phyloP scores from a whole-genome alignment of 2,113 vertebrate species.

The Melanerpes formicivorus region DNA sequence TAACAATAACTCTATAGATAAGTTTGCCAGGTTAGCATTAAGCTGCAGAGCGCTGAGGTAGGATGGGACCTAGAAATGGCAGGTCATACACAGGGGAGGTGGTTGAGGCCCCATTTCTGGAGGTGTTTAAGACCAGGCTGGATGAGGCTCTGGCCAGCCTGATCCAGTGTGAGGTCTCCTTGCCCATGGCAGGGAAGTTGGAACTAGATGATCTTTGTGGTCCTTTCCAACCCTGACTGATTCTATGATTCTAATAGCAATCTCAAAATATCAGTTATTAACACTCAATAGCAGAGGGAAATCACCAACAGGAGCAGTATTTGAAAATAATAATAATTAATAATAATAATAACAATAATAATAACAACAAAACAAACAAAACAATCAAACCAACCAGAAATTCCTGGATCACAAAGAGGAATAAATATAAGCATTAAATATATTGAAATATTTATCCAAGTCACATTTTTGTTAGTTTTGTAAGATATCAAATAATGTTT shows the following conservation, averaged over 20 bases:
- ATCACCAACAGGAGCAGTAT: background rate
- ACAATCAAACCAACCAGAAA: too few relatives aligned
- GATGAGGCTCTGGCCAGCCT: too few relatives aligned
- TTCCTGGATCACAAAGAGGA: background rate
- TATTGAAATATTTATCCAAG: background rate
- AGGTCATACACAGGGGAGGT: background rate
- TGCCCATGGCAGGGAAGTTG: too few relatives aligned
- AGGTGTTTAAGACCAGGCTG: too few relatives aligned
- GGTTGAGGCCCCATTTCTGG: too few relatives aligned
- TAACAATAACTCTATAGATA: background rate
- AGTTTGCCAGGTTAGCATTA: background rate
- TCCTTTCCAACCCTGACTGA: too few relatives aligned
- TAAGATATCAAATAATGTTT: background rate
- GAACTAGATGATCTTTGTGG: too few relatives aligned
- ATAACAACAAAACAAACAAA: background rate
- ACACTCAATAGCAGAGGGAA: background rate
- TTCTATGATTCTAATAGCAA: background rate
- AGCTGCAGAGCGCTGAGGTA: background rate
- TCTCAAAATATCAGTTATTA: background rate
- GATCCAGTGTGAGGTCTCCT: too few relatives aligned
- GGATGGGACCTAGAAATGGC: background rate
- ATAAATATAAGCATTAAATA: background rate
- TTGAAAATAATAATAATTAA: background rate
- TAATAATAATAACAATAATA: too few relatives aligned
- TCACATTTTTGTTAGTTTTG: background rate